phyloP scores from a whole-genome alignment of 30 jellyfish, hydroid and myxozoan genomes.

The Aurelia coerulea region DNA sequence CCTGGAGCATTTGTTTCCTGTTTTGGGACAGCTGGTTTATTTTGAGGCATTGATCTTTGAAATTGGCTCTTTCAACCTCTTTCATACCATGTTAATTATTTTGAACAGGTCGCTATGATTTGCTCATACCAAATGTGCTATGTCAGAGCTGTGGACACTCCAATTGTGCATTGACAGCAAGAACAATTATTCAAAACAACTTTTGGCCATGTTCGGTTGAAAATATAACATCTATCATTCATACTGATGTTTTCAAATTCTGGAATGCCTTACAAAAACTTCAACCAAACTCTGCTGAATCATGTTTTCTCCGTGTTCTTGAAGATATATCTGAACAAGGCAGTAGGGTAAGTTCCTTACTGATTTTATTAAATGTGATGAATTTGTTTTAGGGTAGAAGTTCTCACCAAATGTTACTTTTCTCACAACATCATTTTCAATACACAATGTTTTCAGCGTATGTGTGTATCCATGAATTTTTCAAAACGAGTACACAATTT shows the following conservation, averaged over 20 bases:
- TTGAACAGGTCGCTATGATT: conserved; percentile 32
- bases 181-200: conserved; percentile 31
- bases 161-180: conserved; percentile 6
- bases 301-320: conserved; percentile 37
- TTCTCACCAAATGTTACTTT: background rate
- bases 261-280: conserved; percentile 24
- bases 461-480: too few species aligned
- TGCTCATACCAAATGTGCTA: conserved; percentile 18
- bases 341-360: conserved; percentile 31
- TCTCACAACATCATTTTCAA: background rate
- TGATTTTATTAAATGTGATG: background rate
- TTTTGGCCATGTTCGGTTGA: conserved; percentile 46
- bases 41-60: background rate
- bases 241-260: conserved; percentile 34
- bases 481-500: too few species aligned
- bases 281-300: conserved; percentile 6
- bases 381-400: background rate
- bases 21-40: background rate
- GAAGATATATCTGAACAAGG: conserved; percentile 1
- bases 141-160: conserved; percentile 20
- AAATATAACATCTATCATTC: conserved; percentile 12
- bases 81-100: background rate
- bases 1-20: too few species aligned
- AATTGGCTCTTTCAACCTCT: background rate
- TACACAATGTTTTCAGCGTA: too few species aligned